These are phyloP conservation scores for Noctua pronuba DNA, from an alignment of 2,888 invertebrate genomes.

Conservation along the genomic window DNA sequence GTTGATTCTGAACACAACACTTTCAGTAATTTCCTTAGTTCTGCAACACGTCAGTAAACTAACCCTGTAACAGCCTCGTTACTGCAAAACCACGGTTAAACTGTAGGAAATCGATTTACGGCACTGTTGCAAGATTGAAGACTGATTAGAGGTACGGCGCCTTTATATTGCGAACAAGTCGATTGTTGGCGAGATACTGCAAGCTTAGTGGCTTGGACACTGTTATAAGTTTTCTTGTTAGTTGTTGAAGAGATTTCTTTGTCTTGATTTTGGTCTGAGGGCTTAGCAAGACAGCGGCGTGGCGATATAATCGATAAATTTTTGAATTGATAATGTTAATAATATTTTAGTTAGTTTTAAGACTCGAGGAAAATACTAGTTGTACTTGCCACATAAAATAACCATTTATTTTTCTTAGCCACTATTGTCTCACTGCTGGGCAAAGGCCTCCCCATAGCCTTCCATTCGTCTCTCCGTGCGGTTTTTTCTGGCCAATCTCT, in stretches of 20 bases:
- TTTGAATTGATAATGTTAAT: background rate
- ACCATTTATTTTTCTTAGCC: no score
- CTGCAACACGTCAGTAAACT: background rate
- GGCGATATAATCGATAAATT: background rate
- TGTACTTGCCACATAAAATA: no score
- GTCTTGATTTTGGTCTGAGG: background rate
- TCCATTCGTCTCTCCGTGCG: no score
- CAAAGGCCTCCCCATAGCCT: no score
- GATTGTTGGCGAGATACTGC: conserved; percentile 37
- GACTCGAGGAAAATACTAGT: background rate
- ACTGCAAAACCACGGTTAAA: conserved; percentile 36
- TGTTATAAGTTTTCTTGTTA: conserved; percentile 24
- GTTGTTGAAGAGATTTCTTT: background rate
- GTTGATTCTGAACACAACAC: background rate
- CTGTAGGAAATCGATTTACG: conserved; percentile 71
- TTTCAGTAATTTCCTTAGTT: background rate
- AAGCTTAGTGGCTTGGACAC: conserved; percentile 32
- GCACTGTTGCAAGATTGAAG: conserved; percentile 58
- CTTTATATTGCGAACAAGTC: conserved; percentile 42
- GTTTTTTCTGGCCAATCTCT: no score
- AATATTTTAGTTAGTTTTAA: background rate
- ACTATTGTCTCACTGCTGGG: no score
- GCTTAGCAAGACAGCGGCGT: background rate
- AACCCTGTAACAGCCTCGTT: conserved; percentile 14
- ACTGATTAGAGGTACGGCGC: conserved; percentile 60